These are phyloP conservation scores for Dryas iulia DNA, from an alignment of 1,140 invertebrate species.

Conservation along the genomic window DNA sequence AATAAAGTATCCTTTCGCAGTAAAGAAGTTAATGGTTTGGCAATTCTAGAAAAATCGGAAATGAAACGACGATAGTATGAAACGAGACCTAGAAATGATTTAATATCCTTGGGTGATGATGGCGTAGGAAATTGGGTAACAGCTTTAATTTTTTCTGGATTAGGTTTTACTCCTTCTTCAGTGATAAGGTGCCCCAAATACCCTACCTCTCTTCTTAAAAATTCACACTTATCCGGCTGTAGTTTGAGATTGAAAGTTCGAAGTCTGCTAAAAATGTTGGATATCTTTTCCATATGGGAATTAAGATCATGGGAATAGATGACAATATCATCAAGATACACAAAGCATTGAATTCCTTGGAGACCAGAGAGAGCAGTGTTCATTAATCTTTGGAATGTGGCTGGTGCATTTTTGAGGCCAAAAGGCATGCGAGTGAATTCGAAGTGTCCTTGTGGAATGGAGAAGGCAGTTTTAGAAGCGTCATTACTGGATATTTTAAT, in stretches of 20 bases:
- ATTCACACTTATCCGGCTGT: not conserved
- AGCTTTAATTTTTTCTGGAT: slow-evolving; percentile 12
- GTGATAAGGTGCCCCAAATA: slow-evolving; percentile 15
- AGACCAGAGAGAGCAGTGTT: slow-evolving; percentile 2
- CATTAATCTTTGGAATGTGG: slow-evolving; percentile 3
- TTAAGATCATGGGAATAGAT: not conserved
- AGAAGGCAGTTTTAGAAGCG: not conserved
- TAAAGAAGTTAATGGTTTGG: slow-evolving; percentile 12
- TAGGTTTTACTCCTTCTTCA: slow-evolving; percentile 12
- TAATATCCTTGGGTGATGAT: slow-evolving; percentile 16
- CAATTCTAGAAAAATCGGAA: slow-evolving; percentile 12
- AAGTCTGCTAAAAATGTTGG: not conserved
- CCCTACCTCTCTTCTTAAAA: slow-evolving; percentile 7
- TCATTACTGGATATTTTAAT: not conserved
- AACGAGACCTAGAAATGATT: slow-evolving; percentile 15
- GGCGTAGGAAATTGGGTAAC: slow-evolving; percentile 2
- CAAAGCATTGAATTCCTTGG: slow-evolving; percentile 4
- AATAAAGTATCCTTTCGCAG: slow-evolving; percentile 3
- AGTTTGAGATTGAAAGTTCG: slow-evolving; percentile 6
- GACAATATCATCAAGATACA: slow-evolving; percentile 4
- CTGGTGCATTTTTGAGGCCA: slow-evolving; percentile 1
- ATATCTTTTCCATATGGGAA: not conserved
- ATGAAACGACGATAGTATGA: slow-evolving; percentile 18
- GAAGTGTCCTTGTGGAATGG: not conserved
- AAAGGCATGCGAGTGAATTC: slow-evolving; percentile 10